A percentile compares a stretch with the other conserved stretches of the same genome.
Conservation (phyloP, 2,797 vertebrate genomes). For the Artibeus jamaicensis region DNA sequence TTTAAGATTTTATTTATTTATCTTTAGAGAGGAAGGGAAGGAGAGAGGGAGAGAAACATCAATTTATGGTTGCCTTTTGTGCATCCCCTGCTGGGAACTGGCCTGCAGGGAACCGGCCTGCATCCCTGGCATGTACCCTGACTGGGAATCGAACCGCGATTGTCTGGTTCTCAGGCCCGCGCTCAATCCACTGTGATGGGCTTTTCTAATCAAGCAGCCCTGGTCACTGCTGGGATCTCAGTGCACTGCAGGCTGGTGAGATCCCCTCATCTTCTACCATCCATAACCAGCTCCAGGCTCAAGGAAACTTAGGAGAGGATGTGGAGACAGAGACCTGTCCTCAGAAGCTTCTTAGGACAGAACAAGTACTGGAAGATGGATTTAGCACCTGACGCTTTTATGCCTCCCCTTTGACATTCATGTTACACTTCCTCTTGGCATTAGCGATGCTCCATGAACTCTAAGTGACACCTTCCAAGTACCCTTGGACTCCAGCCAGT, state of each 20-base stretch:
- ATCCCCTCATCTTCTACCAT: too few relatives aligned
- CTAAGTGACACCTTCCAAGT: neutral
- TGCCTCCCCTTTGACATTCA: neutral
- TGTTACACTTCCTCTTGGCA: neutral
- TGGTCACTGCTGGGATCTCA: neutral
- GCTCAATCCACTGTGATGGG: too few relatives aligned
- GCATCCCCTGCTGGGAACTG: too few relatives aligned
- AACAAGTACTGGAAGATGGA: neutral
- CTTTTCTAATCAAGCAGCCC: slow-evolving; percentile 2
- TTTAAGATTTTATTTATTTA: too few relatives aligned
- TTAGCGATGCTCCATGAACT: neutral
- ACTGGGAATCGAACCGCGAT: too few relatives aligned
- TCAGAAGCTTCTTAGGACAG: neutral
- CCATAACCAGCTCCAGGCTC: neutral
- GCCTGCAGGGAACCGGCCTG: too few relatives aligned
- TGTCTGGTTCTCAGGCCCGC: too few relatives aligned
- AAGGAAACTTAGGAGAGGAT: neutral
- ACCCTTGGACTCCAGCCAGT: slow-evolving; percentile 84
- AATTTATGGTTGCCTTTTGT: too few relatives aligned
- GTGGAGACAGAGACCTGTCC: neutral
- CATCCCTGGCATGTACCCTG: too few relatives aligned
- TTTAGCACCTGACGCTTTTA: neutral
- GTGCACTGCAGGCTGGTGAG: neutral
- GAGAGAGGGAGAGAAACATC: too few relatives aligned
- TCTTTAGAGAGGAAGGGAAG: too few relatives aligned